A percentile compares a stretch with the other conserved stretches of the same genome.
These are phyloP conservation scores for Apeltes quadracus DNA, from an alignment of 2,113 vertebrate genomes.

Conservation along the genomic window DNA sequence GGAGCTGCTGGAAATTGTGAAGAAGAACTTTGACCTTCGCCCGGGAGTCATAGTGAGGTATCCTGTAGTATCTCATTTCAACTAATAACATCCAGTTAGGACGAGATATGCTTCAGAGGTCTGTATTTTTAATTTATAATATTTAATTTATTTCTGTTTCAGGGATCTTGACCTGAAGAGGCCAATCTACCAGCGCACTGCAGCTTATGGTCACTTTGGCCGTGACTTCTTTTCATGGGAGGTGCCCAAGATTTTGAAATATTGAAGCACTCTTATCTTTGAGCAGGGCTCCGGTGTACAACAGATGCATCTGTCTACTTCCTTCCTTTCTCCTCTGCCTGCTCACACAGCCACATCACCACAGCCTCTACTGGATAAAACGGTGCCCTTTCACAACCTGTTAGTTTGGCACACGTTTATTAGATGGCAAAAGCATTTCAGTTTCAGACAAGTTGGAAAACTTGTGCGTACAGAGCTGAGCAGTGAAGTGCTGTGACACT, in stretches of 20 bases:
- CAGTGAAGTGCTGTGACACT: background rate
- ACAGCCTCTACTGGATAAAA: constrained; percentile 59
- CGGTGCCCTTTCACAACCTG: background rate
- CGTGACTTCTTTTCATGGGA: constrained; percentile 94
- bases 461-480: background rate
- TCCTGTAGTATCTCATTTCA: background rate
- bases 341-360: constrained; percentile 31
- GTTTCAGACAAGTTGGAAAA: constrained; percentile 2
- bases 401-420: background rate
- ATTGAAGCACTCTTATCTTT: constrained; percentile 83
- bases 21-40: constrained; percentile 95
- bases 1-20: constrained; percentile 92
- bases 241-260: constrained; percentile 92
- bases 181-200: constrained; percentile 95
- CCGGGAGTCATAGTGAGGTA: constrained; percentile 98
- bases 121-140: too few relatives aligned
- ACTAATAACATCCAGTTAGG: background rate
- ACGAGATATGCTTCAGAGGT: background rate
- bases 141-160: constrained; percentile 75
- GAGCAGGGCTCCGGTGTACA: constrained; percentile 80
- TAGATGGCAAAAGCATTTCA: constrained; percentile 11
- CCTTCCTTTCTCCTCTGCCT: constrained; percentile 32
- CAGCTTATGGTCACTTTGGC: constrained; percentile 96
- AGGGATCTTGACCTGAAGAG: constrained; percentile 98
- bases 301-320: constrained; percentile 84